Base-by-base conservation (phyloP, 2,797 vertebrate species). In the Rhinichthys osculus region DNA sequence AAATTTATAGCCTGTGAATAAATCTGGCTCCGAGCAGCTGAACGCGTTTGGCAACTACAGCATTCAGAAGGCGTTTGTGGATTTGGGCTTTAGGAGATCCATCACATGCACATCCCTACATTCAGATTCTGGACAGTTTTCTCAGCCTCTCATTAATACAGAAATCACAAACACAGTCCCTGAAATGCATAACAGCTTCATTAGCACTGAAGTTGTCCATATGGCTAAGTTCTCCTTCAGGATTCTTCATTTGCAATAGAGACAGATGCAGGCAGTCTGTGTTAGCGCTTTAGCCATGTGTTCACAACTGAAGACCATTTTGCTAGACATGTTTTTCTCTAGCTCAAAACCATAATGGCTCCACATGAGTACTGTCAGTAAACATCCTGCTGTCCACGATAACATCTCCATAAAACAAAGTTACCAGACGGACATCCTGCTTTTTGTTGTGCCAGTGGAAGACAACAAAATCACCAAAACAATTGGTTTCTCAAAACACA, bases 201-300 rank as follows among this genome's bases (percentile, higher is more conserved):
- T 90, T 86, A 88, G 86, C 47, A 42, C 21, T 81, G 69, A 62
- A 85, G 81, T 85, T 78, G 44, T 83, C 86, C 89, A 85, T 82
- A 89, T 87, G 89, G 87, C 70, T 80, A 76, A 82, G 47, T 57
- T 83, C 59, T 72, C 86, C 82, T 78, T 67, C 44, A 87, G 78
- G 87, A 82, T 83, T 85, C 35, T 69, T 70, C 9, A 74, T 81
- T 78, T 80, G 57, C 84, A 83, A 70, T 64, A 44, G 74, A 87
- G 87, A 82, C 89, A 87, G 87, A 89, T 86, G 84, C 69, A 71
- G 64, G 73, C 86, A 70, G 72, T 59, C 79, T 86, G 79, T 78
- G 74, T 69, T 81, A 47, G 42, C 19, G n/a, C 80, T 82, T 66
- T 50, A 78, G 40, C 72, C 83, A 86, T 82, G 85, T 83, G 27